phyloP scores from a whole-genome alignment of 2,888 invertebrate species.

The Thumatha senex region DNA sequence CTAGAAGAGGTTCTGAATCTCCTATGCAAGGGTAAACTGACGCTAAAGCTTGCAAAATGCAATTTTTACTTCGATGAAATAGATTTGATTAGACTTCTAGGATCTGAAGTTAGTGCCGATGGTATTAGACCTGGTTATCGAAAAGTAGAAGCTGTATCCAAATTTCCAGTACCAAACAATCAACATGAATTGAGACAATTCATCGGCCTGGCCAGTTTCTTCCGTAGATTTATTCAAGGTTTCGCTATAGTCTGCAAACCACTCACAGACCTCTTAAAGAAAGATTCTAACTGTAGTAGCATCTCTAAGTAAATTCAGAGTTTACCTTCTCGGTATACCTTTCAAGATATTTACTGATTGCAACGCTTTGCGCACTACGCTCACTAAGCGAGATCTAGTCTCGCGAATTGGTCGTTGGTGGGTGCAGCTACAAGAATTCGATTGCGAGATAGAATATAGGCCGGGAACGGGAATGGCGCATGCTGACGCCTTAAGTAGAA shows the following conservation, averaged over 20 bases:
- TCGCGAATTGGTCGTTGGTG: constrained; percentile 45
- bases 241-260: constrained; percentile 3
- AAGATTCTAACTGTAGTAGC: constrained; percentile 28
- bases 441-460: constrained; percentile 40
- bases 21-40: not conserved
- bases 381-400: constrained; percentile 5
- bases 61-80: constrained; percentile 1
- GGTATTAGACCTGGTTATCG: constrained; percentile 6
- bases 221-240: constrained; percentile 2
- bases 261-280: not conserved
- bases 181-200: constrained; percentile 9
- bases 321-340: constrained; percentile 18
- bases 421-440: constrained; percentile 36
- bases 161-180: not conserved
- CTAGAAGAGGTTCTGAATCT: constrained; percentile 3
- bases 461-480: constrained; percentile 32
- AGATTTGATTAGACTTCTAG: constrained; percentile 8
- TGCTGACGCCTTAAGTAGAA: constrained; percentile 38
- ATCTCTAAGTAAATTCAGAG: constrained; percentile 22
- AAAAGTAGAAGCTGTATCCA: constrained; percentile 2
- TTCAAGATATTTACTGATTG: constrained; percentile 12
- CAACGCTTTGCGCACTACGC: constrained; percentile 4
- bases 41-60: constrained; percentile 9
- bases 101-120: constrained; percentile 3
- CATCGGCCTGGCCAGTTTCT: constrained; percentile 4